Evolutionary conservation across 37 sponge, comb jelly and placozoan genomes (phyloP).

Genomic region (Agelas oroides): DNA sequence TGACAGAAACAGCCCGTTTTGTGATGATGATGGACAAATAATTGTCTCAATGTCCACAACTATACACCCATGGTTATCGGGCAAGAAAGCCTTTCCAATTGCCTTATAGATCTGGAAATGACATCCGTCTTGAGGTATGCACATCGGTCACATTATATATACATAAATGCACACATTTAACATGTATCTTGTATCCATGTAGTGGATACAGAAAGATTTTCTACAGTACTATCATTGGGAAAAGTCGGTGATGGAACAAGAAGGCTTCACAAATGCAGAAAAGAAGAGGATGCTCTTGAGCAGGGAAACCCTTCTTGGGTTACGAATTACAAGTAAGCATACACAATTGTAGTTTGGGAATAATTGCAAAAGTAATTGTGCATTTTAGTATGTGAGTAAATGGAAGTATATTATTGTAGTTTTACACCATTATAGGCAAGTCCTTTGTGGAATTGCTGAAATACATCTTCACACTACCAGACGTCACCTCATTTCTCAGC

Average conservation of each 20-base stretch:
- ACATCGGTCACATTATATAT: too few species aligned
- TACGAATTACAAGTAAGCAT: slow-evolving; percentile 15
- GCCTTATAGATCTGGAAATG: slow-evolving; percentile 21
- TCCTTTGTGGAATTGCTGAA: slow-evolving; percentile 34
- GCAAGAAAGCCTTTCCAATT: not conserved
- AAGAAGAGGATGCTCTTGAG: slow-evolving; percentile 10
- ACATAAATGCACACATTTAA: too few species aligned
- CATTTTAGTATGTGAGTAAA: not conserved
- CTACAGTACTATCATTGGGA: slow-evolving; percentile 26
- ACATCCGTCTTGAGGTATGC: slow-evolving; percentile 34
- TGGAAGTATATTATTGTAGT: too few species aligned
- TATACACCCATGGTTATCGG: not conserved
- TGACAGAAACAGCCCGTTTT: slow-evolving; percentile 10
- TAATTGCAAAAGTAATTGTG: too few species aligned
- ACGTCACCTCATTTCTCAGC: slow-evolving; percentile 21
- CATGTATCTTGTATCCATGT: not conserved
- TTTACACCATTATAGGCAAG: not conserved
- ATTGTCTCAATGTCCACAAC: slow-evolving; percentile 14
- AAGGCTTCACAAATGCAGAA: not conserved
- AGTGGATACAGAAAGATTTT: slow-evolving; percentile 50
- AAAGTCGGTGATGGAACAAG: not conserved
- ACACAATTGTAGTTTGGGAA: too few species aligned
- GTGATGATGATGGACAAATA: slow-evolving; percentile 6
- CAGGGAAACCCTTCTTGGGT: not conserved
- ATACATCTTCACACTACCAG: slow-evolving; percentile 19